These are phyloP conservation scores for Monochamus alternatus DNA, from an alignment of 2,888 invertebrate species.

Conservation along the genomic window DNA sequence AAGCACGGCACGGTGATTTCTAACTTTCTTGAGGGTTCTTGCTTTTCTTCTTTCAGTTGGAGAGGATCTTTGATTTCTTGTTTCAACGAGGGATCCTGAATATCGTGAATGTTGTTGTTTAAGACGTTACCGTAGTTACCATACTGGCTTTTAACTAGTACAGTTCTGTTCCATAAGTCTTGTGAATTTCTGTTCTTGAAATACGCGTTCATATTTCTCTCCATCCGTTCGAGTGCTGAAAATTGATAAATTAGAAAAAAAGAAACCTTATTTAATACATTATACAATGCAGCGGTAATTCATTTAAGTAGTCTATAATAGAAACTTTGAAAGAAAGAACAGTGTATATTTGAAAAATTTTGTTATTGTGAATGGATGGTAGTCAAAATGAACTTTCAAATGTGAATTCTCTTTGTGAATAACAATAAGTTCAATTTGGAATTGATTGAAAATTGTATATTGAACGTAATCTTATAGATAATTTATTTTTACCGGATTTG, in stretches of 20 bases:
- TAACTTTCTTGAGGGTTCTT: conserved; percentile 21
- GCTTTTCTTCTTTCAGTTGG: conserved; percentile 19
- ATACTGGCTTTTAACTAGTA: neutral
- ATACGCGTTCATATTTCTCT: conserved; percentile 45
- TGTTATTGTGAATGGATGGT: too few species aligned
- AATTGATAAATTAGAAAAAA: conserved; percentile 12
- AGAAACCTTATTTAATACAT: too few species aligned
- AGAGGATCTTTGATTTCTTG: conserved; percentile 36
- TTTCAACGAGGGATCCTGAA: conserved; percentile 9
- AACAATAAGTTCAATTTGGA: too few species aligned
- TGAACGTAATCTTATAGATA: neutral
- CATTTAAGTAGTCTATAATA: too few species aligned
- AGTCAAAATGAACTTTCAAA: neutral
- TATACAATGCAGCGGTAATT: too few species aligned
- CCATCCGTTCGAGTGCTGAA: conserved; percentile 54
- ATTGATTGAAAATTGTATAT: too few species aligned
- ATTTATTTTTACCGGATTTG: conserved; percentile 44
- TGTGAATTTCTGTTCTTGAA: conserved; percentile 14
- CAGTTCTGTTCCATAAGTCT: neutral
- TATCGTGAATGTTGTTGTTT: neutral
- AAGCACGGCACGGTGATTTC: conserved; percentile 26
- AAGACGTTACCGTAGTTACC: neutral
- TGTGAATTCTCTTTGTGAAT: neutral
- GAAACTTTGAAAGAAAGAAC: too few species aligned
- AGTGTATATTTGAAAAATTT: too few species aligned